These are phyloP conservation scores for Hylyphantes graminicola DNA, from an alignment of 1,140 invertebrate species.

Conservation along the genomic window DNA sequence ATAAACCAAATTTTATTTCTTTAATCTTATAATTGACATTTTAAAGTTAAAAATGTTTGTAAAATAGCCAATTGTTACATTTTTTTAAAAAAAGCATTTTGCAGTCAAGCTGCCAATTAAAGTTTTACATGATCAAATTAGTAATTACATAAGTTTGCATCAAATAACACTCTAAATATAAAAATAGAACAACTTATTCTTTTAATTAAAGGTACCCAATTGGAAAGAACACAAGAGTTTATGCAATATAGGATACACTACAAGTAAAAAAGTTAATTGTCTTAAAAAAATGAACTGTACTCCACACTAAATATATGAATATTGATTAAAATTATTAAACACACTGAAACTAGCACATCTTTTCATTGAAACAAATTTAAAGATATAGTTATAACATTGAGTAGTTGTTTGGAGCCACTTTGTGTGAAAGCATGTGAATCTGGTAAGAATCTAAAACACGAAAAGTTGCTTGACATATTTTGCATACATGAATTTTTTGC, in stretches of 20 bases:
- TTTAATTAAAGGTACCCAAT: no score
- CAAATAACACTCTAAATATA: no score
- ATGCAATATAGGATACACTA: not conserved
- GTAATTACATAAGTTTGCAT: no score
- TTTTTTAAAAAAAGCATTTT: not conserved
- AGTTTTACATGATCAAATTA: no score
- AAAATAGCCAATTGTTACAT: not conserved
- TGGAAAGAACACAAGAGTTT: not conserved
- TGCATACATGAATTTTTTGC: slow-evolving; percentile 16
- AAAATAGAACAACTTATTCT: no score
- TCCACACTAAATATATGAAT: not conserved
- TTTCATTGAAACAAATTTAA: not conserved
- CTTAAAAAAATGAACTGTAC: not conserved
- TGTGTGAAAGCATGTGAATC: slow-evolving; percentile 7
- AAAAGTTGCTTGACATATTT: slow-evolving; percentile 12
- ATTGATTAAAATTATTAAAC: not conserved
- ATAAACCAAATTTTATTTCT: not conserved
- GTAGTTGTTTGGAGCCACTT: not conserved
- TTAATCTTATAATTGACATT: not conserved
- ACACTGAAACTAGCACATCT: not conserved
- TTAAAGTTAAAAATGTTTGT: not conserved
- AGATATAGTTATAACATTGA: not conserved
- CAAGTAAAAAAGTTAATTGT: not conserved
- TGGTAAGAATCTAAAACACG: slow-evolving; percentile 7
- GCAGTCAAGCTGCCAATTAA: no score